Evolutionary conservation across 2,888 invertebrate genomes (phyloP), one percentile per base, ranked within the genome.

Genomic region (Erebia palarica): DNA sequence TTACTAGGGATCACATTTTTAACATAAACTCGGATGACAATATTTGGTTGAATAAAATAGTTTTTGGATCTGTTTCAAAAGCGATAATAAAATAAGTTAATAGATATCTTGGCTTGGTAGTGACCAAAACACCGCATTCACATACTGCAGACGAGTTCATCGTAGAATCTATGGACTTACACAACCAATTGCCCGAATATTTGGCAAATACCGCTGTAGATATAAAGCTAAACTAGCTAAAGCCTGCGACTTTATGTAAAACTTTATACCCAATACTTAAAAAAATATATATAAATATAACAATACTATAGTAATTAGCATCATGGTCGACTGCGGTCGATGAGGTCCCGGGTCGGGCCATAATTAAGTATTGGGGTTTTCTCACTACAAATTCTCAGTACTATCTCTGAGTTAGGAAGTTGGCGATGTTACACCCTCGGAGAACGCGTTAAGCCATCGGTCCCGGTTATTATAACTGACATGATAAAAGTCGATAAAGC

Each of bases 131-230:
- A 69, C 75, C 71, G 75, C 73, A 75, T 69, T 67, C 44, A 44
- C 66, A 61, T 36, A 69, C 74, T 73, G 68, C 73, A 71, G 69
- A 68, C 65, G 27, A 70, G 68, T 77, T 77, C 75, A 73, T 60
- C 76, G 73, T 75, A 14, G 63, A 63, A 13, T 63, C 21, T 63
- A 18, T 14, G 72, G 74, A 75, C 71, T 69, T 74, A 74, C 70
- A 69, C 65, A 69, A 73, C 59, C 67, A 65, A 70, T 79, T 77
- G 75, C 75, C 77, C 78, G 75, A 80, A 82, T 81, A 79, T 69
- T 69, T 69, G 69, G 69, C 69, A 69, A 69, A 53, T 36, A 27
- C 36, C 18, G n/a, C 21, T 63, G 8, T 47, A 21, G 18, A 47
- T 49, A 47, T 16, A 18, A 18, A 18, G 7, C 57, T 13, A 21